These are phyloP conservation scores for Eristalis arbustorum DNA, from an alignment of 2,888 invertebrate genomes.

Conservation along the genomic window DNA sequence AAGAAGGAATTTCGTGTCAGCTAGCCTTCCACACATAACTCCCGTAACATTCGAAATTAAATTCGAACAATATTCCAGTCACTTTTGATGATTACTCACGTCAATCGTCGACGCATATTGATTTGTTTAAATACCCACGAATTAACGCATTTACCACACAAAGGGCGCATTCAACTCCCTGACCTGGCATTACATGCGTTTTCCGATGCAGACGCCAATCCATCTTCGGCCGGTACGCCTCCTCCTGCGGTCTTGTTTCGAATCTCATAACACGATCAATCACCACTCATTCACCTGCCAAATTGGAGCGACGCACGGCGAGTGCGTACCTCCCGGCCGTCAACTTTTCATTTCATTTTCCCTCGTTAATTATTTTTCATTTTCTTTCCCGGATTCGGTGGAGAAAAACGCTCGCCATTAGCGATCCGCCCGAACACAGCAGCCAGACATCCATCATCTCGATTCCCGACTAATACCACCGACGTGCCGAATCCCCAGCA, in stretches of 20 bases:
- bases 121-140: too few species aligned
- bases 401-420: constrained; percentile 13
- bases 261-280: constrained; percentile 31
- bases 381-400: neutral
- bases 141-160: too few species aligned
- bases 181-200: neutral
- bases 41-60: too few species aligned
- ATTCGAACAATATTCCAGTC: too few species aligned
- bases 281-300: constrained; percentile 10
- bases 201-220: neutral
- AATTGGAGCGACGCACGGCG: constrained; percentile 6
- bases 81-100: too few species aligned
- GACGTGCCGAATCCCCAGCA: neutral
- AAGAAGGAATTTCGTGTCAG: too few species aligned
- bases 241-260: constrained; percentile 1
- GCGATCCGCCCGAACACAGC: constrained; percentile 1
- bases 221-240: neutral
- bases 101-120: too few species aligned
- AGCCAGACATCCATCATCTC: constrained; percentile 12
- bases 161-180: neutral
- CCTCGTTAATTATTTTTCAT: constrained; percentile 34
- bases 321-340: constrained; percentile 28
- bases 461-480: neutral
- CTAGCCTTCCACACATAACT: too few species aligned
- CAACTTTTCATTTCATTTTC: constrained; percentile 39